Evolutionary conservation across 2,797 vertebrate species (phyloP).

Genomic region (Sternotherus odoratus): DNA sequence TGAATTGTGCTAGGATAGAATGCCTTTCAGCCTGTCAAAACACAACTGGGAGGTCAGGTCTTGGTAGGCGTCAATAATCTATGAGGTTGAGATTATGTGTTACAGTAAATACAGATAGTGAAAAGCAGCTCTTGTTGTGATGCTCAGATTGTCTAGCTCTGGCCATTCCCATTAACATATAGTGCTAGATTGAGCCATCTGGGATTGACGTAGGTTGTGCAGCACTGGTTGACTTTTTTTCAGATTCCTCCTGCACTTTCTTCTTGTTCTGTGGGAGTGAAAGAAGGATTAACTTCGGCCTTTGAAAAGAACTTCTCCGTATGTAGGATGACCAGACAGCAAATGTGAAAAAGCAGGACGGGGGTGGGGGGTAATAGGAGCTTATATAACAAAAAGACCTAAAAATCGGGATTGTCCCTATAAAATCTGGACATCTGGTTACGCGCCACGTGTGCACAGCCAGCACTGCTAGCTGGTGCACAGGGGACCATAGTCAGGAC

Average conservation of each 20-base stretch:
- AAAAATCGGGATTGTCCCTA: too few species aligned
- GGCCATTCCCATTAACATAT: not conserved
- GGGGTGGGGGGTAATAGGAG: too few species aligned
- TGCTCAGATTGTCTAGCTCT: not conserved
- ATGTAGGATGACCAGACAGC: too few species aligned
- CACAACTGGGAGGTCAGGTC: not conserved
- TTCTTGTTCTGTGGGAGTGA: not conserved
- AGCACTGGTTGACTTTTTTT: conserved; percentile 16
- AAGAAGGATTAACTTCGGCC: not conserved
- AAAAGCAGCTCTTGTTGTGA: not conserved
- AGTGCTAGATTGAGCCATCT: not conserved
- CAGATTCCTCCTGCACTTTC: not conserved
- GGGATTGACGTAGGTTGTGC: not conserved
- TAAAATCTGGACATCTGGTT: too few species aligned
- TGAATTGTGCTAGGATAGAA: not conserved
- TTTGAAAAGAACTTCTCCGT: not conserved
- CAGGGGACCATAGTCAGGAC: not conserved
- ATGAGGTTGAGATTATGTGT: not conserved
- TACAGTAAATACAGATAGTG: not conserved
- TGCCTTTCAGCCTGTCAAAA: not conserved
- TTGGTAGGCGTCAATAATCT: not conserved
- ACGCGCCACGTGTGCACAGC: not conserved
- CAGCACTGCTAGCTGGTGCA: not conserved
- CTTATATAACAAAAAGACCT: too few species aligned
- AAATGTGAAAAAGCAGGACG: too few species aligned